Conservation (phyloP, 2,113 vertebrate genomes). For the Lipophrys pholis region DNA sequence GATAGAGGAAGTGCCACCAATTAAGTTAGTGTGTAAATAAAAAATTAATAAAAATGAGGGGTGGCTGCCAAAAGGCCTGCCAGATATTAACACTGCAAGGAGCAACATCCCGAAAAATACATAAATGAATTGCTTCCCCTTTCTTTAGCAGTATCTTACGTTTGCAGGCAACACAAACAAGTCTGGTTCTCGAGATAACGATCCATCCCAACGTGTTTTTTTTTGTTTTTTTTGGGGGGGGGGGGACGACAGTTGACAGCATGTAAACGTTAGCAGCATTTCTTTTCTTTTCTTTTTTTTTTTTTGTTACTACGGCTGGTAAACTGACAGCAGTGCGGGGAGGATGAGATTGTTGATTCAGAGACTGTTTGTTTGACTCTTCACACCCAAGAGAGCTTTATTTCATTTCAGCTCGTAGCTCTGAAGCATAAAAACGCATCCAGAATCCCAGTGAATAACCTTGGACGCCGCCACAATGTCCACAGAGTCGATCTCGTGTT, state of each 20-base stretch:
- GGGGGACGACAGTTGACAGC: conserved; percentile 1
- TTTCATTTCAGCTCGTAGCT: conserved; percentile 34
- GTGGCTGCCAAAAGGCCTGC: conserved; percentile 29
- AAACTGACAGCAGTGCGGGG: conserved; percentile 13
- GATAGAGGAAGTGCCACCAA: conserved; percentile 23
- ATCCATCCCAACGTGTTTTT: conserved; percentile 9
- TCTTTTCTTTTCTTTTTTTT: no score
- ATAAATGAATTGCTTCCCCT: conserved; percentile 10
- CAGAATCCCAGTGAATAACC: conserved; percentile 26
- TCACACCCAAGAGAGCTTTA: conserved; percentile 50
- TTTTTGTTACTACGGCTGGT: conserved; percentile 23
- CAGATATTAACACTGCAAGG: conserved; percentile 7
- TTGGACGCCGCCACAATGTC: conserved; percentile 5
- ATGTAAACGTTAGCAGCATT: neutral
- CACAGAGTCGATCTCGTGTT: conserved; percentile 14
- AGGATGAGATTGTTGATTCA: conserved; percentile 36
- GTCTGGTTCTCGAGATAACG: neutral
- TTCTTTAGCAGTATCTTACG: conserved; percentile 16
- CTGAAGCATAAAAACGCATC: conserved; percentile 25
- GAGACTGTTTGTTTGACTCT: conserved; percentile 49
- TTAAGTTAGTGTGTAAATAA: conserved; percentile 23
- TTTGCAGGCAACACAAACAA: conserved; percentile 17
- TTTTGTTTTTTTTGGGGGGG: no score
- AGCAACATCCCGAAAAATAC: conserved; percentile 14
- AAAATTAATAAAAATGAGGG: no score